Base-by-base conservation (phyloP, 2,888 invertebrate genomes). In the Autographa pulchrina region DNA sequence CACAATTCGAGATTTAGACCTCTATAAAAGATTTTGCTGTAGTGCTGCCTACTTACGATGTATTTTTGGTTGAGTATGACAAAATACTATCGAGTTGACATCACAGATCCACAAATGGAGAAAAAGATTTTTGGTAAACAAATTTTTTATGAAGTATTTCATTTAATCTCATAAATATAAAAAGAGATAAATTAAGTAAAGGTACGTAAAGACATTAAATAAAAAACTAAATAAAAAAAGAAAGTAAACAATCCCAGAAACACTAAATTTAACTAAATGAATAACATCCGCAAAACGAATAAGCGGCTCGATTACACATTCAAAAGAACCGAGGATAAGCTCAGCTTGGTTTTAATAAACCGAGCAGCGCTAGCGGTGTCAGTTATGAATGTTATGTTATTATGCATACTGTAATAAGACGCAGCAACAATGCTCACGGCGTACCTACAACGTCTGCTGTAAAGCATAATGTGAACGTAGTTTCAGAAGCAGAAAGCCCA, bases 401-500 rank as follows among this genome's bases (percentile, higher is more conserved):
- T 91, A 91, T 92, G 89, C 88, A 91, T 88, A 88, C 85, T 88
- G 91, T 90, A 91, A 89, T 90, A 90, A 91, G 90, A 82, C 84
- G 85, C 85, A 85, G 82, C 86, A 88, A 90, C 87, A 90, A 89
- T 87, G 85, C 89, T 89, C 82, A 78, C 73, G 80, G 76, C 73
- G 65, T 75, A 85, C 86, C 85, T 85, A 83, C 84, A 78, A 80
- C 82, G 88, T 85, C 85, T 89, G 86, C 87, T 87, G 85, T 91
- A 89, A 89, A 91, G 89, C 89, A 91, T 91, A 91, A 92, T 91
- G 88, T 86, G 87, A 89, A 82, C 85, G 86, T 87, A 89, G 91
- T 91, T 92, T 91, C 89, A 91, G 88, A 77, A 90, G 89, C 86
- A 91, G 91, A 91, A 92, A 93, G 90, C 92, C 92, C 92, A 92